These are phyloP conservation scores for Dascillus cervinus DNA, from an alignment of 2,888 invertebrate genomes.

Conservation along the genomic window DNA sequence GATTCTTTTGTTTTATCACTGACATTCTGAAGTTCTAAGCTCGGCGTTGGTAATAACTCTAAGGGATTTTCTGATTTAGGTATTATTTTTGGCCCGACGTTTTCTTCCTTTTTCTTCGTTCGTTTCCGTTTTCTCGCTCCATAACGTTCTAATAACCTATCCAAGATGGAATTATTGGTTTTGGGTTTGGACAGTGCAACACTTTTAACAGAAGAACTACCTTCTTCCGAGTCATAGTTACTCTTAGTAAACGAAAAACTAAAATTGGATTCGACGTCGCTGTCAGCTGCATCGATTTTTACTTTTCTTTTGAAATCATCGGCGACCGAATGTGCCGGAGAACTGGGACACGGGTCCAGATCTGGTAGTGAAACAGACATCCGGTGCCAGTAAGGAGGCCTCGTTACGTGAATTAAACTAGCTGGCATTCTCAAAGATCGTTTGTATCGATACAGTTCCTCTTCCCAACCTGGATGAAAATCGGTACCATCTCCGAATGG, in stretches of 20 bases:
- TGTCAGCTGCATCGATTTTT: conserved; percentile 46
- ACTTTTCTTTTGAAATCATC: conserved; percentile 45
- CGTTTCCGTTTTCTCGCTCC: conserved; percentile 51
- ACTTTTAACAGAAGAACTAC: conserved; percentile 61
- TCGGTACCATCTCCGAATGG: conserved; percentile 63
- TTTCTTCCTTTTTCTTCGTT: conserved; percentile 49
- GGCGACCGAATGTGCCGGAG: conserved; percentile 59
- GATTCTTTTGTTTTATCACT: conserved; percentile 42
- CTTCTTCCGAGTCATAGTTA: conserved; percentile 59
- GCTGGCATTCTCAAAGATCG: conserved; percentile 75
- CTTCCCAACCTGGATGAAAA: conserved; percentile 75
- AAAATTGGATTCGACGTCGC: conserved; percentile 61
- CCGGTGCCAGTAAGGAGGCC: conserved; percentile 60
- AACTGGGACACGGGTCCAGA: conserved; percentile 64
- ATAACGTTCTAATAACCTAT: conserved; percentile 59
- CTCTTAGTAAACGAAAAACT: conserved; percentile 46
- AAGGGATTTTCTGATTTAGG: conserved; percentile 49
- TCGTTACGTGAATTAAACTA: conserved; percentile 70
- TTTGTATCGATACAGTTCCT: conserved; percentile 76
- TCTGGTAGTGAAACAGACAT: conserved; percentile 72
- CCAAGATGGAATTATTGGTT: conserved; percentile 54
- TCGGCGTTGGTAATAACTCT: conserved; percentile 59
- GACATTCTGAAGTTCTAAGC: conserved; percentile 45
- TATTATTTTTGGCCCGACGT: conserved; percentile 48
- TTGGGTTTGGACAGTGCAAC: conserved; percentile 43